Percentiles rank a stretch among this genome's conserved stretches.
These are phyloP conservation scores for Neodiprion pinetum DNA, from an alignment of 1,140 invertebrate genomes.

Conservation along the genomic window DNA sequence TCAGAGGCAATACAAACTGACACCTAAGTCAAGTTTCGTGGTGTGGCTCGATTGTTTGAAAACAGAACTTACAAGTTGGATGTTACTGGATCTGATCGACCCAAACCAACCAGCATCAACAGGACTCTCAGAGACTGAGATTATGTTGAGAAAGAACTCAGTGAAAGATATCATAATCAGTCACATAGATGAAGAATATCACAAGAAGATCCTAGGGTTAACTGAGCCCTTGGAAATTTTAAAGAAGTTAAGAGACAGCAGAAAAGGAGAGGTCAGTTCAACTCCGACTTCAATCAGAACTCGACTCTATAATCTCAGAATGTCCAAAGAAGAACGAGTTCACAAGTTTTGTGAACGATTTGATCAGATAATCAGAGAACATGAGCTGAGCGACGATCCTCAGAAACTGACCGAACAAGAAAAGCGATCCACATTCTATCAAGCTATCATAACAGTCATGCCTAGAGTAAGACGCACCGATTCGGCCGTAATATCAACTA, in stretches of 20 bases:
- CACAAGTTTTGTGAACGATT: constrained; percentile 33
- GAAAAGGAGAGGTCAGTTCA: constrained; percentile 29
- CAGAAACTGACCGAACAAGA: constrained; percentile 30
- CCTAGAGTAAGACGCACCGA: constrained; percentile 22
- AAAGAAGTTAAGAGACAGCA: constrained; percentile 25
- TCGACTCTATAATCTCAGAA: constrained; percentile 30
- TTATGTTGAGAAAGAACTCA: constrained; percentile 1
- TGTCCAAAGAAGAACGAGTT: constrained; percentile 31
- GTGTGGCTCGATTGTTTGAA: constrained; percentile 37
- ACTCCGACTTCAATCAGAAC: constrained; percentile 30
- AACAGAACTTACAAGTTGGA: constrained; percentile 36
- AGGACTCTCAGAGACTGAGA: constrained; percentile 25
- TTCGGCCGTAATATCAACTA: constrained; percentile 19
- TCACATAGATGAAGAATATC: constrained; percentile 37
- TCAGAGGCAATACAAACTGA: constrained; percentile 34
- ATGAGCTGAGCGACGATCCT: constrained; percentile 25
- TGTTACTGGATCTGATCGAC: constrained; percentile 34
- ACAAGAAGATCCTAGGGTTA: constrained; percentile 33
- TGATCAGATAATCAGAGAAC: constrained; percentile 33
- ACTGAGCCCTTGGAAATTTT: constrained; percentile 32
- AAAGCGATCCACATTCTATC: constrained; percentile 24
- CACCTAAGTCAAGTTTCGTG: constrained; percentile 33
- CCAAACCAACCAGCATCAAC: constrained; percentile 21
- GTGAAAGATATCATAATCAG: constrained; percentile 30
- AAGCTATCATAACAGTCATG: constrained; percentile 17